A percentile compares a stretch with the other conserved stretches of the same genome.
Evolutionary conservation across 2,888 invertebrate genomes (phyloP).

Genomic region (Cybosia mesomella): DNA sequence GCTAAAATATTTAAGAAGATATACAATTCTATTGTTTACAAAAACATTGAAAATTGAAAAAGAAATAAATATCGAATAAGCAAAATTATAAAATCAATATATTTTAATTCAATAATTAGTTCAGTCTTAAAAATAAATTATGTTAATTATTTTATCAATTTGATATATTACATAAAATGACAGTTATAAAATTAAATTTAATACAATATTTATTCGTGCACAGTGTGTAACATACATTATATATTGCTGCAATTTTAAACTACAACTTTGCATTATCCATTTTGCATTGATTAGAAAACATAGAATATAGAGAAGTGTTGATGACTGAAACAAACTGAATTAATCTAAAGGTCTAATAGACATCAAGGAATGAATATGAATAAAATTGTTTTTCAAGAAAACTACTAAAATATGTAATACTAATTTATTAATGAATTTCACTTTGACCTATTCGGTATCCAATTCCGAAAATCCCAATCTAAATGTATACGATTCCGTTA

Average conservation of each 20-base stretch:
- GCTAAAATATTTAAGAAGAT: conserved; percentile 46
- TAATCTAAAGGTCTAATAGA: neutral
- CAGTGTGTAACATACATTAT: conserved; percentile 31
- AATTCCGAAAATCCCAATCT: conserved; percentile 10
- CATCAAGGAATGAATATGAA: neutral
- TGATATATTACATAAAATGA: conserved; percentile 24
- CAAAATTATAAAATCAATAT: conserved; percentile 47
- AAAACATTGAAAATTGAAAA: conserved; percentile 37
- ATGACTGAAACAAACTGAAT: neutral
- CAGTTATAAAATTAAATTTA: conserved; percentile 6
- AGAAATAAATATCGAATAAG: conserved; percentile 34
- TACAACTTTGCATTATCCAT: conserved; percentile 30
- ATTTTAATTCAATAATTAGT: conserved; percentile 63
- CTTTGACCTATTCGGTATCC: neutral
- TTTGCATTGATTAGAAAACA: conserved; percentile 39
- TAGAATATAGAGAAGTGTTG: conserved; percentile 20
- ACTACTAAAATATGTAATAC: neutral
- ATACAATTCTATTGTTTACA: conserved; percentile 41
- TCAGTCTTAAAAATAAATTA: conserved; percentile 81
- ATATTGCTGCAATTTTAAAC: conserved; percentile 27
- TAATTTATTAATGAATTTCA: neutral
- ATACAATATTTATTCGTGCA: conserved; percentile 18
- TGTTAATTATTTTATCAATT: conserved; percentile 52
- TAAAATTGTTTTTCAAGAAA: neutral
- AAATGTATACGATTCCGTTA: conserved; percentile 17